These are phyloP conservation scores for Corythoichthys intestinalis DNA, from an alignment of 2,113 vertebrate genomes.

Conservation along the genomic window DNA sequence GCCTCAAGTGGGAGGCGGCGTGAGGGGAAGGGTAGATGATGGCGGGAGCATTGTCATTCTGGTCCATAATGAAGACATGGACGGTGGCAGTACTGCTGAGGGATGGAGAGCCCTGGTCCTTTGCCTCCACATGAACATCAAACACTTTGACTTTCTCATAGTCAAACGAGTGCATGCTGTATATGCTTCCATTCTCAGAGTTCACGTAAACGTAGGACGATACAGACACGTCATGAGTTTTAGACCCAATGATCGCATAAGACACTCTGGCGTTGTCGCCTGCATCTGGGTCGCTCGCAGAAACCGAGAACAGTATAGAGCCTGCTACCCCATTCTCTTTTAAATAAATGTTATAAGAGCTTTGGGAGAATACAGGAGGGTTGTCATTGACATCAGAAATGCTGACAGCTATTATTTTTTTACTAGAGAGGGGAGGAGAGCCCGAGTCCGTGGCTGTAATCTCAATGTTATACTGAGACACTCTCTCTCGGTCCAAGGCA, in stretches of 20 bases:
- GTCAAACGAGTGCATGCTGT: slow-evolving; percentile 75
- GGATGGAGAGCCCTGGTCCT: slow-evolving; percentile 71
- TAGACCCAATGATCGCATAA: slow-evolving; percentile 75
- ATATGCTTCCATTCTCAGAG: slow-evolving; percentile 77
- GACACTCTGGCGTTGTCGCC: slow-evolving; percentile 74
- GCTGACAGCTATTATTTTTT: slow-evolving; percentile 70
- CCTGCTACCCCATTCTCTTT: slow-evolving; percentile 80
- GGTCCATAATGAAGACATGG: slow-evolving; percentile 75
- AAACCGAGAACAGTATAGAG: slow-evolving; percentile 74
- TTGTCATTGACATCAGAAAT: slow-evolving; percentile 89
- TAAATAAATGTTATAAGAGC: slow-evolving; percentile 80
- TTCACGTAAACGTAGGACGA: slow-evolving; percentile 79
- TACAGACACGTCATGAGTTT: slow-evolving; percentile 71
- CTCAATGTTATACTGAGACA: slow-evolving; percentile 69
- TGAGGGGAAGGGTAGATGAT: slow-evolving; percentile 69
- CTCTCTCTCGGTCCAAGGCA: slow-evolving; percentile 75
- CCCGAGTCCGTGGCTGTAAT: slow-evolving; percentile 78
- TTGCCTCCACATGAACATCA: slow-evolving; percentile 75
- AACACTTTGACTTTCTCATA: slow-evolving; percentile 80
- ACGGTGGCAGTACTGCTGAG: slow-evolving; percentile 72
- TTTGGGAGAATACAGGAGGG: slow-evolving; percentile 70
- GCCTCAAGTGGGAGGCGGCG: slow-evolving; percentile 66
- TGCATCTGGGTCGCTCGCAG: slow-evolving; percentile 78
- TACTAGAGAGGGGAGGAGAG: slow-evolving; percentile 72
- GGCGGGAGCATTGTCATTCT: slow-evolving; percentile 76